Conservation (phyloP, 2,113 vertebrate species). For the Osmerus eperlanus region DNA sequence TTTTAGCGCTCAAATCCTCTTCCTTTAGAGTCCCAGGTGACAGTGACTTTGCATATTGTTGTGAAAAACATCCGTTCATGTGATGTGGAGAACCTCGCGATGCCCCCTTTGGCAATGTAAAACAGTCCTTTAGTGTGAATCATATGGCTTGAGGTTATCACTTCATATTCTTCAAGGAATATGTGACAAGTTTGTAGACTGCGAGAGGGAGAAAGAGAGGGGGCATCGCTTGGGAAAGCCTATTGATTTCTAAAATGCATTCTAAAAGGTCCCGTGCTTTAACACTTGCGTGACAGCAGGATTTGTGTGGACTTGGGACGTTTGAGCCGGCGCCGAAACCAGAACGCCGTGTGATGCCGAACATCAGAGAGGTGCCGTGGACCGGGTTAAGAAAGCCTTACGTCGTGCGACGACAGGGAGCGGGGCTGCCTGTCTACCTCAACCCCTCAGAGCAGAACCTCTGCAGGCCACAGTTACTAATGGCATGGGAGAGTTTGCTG, state of each 20-base stretch:
- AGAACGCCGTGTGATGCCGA: conserved; percentile 35
- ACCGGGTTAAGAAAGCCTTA: conserved; percentile 58
- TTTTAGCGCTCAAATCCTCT: conserved; percentile 61
- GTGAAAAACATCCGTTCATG: conserved; percentile 70
- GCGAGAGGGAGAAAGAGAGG: conserved; percentile 12
- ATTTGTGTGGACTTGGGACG: conserved; percentile 45
- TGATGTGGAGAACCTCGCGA: conserved; percentile 58
- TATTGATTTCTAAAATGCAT: conserved; percentile 68
- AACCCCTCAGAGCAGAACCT: conserved; percentile 45
- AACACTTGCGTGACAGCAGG: conserved; percentile 62
- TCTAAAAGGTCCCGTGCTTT: conserved; percentile 63
- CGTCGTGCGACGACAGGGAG: conserved; percentile 36
- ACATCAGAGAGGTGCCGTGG: conserved; percentile 52
- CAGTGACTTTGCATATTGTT: conserved; percentile 69
- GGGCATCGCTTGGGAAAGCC: conserved; percentile 35
- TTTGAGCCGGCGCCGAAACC: conserved; percentile 62
- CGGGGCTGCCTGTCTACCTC: conserved; percentile 8
- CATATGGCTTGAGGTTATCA: conserved; percentile 68
- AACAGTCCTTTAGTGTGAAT: conserved; percentile 72
- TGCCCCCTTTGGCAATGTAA: conserved; percentile 72
- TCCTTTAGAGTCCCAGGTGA: conserved; percentile 70
- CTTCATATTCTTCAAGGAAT: conserved; percentile 63
- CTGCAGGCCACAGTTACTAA: conserved; percentile 59
- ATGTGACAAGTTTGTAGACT: conserved; percentile 49
- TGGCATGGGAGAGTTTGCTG: conserved; percentile 61